These are phyloP conservation scores for Calameuta idolon DNA, from an alignment of 2,888 invertebrate genomes.

Conservation along the genomic window DNA sequence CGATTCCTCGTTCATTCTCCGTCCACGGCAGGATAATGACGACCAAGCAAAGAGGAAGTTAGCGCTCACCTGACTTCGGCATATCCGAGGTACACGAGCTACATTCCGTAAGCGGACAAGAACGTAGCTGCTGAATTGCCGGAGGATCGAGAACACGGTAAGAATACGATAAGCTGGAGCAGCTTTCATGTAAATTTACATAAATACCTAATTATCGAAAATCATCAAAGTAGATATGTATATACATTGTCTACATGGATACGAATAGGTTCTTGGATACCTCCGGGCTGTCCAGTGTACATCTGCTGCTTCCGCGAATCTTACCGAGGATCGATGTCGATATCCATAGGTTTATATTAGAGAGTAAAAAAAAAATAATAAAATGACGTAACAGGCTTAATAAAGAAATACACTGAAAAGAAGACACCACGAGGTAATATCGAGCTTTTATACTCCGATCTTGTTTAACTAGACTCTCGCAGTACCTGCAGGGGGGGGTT, in stretches of 20 bases:
- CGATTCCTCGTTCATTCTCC: constrained; percentile 28
- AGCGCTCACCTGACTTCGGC: neutral
- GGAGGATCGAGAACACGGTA: neutral
- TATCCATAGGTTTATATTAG: neutral
- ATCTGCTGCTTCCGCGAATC: neutral
- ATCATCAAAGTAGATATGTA: neutral
- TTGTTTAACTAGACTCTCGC: constrained; percentile 1
- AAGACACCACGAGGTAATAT: neutral
- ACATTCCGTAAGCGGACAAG: neutral
- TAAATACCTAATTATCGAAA: constrained; percentile 39
- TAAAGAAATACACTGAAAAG: neutral
- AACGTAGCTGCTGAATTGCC: neutral
- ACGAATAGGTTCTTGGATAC: neutral
- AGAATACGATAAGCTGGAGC: neutral
- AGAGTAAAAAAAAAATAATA: neutral
- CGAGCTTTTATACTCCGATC: neutral
- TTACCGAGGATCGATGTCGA: neutral
- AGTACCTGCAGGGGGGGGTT: constrained; percentile 7
- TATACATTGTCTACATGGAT: neutral
- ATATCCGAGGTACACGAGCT: neutral
- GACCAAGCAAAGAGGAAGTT: neutral
- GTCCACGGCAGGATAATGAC: neutral
- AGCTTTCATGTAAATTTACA: constrained; percentile 30
- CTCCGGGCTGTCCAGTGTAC: neutral
- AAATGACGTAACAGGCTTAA: neutral